A percentile compares a stretch with the other conserved stretches of the same genome.
phyloP scores from a whole-genome alignment of 2,113 vertebrate genomes.

The Cephalophus harveyi region DNA sequence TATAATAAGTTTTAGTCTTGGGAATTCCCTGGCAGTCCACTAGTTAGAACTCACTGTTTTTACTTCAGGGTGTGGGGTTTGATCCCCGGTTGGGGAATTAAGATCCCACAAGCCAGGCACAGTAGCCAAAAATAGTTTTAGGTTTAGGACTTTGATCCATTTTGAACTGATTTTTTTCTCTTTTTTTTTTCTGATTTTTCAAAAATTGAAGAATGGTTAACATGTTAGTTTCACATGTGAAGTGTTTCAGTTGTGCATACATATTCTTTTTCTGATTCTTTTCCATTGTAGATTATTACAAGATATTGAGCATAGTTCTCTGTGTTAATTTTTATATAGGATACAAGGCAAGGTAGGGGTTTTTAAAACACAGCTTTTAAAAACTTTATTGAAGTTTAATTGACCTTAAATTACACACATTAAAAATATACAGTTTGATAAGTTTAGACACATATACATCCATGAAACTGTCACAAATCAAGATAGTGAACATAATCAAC shows the following conservation, averaged over 20 bases:
- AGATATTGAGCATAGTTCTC: background rate
- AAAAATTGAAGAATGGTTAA: background rate
- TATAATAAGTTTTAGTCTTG: background rate
- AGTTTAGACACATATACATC: background rate
- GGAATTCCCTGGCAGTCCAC: background rate
- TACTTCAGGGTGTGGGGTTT: background rate
- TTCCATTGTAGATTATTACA: background rate
- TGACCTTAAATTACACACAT: background rate
- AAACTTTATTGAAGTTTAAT: background rate
- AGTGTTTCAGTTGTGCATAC: background rate
- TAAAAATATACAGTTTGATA: background rate
- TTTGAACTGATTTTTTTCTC: background rate
- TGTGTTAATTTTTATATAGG: background rate
- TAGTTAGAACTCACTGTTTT: background rate
- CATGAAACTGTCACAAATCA: background rate
- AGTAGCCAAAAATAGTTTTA: background rate
- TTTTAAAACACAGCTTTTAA: background rate
- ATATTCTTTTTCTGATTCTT: background rate
- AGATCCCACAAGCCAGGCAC: background rate
- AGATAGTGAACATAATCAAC: background rate
- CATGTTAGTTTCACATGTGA: background rate
- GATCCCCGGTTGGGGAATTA: background rate
- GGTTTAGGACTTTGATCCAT: background rate
- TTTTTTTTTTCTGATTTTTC: background rate
- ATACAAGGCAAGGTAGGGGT: background rate